Conservation (phyloP, 2,888 invertebrate genomes). For the Chymomyza caudatula region DNA sequence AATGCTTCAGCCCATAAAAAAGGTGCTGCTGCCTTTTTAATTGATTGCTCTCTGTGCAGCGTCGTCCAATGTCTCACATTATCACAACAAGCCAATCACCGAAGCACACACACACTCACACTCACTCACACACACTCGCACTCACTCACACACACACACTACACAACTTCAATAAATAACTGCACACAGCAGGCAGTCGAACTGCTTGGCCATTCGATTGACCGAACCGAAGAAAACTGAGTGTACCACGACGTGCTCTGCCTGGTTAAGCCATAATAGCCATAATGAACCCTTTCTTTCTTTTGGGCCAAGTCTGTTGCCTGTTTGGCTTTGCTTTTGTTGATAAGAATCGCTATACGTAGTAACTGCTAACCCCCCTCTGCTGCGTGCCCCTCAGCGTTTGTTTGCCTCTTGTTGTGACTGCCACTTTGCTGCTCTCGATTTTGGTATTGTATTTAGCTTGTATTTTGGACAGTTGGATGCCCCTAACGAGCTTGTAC, state of each 20-base stretch:
- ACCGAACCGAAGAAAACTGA: neutral
- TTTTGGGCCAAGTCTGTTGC: conserved; percentile 25
- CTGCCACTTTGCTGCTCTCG: conserved; percentile 48
- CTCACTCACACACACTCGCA: conserved; percentile 17
- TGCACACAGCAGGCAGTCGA: conserved; percentile 47
- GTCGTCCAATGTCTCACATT: conserved; percentile 55
- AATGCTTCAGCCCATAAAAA: conserved; percentile 4
- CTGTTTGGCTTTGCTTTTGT: neutral
- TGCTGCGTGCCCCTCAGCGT: neutral
- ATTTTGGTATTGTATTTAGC: conserved; percentile 38
- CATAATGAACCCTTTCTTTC: conserved; percentile 64
- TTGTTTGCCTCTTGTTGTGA: conserved; percentile 44
- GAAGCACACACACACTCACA: conserved; percentile 19
- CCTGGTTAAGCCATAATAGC: conserved; percentile 51
- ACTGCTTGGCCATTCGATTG: conserved; percentile 11
- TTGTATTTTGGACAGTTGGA: conserved; percentile 15
- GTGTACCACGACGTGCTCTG: conserved; percentile 38
- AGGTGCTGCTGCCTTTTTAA: conserved; percentile 58
- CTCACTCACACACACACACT: conserved; percentile 12
- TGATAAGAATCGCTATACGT: neutral
- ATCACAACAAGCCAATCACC: conserved; percentile 63
- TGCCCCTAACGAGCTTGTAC: conserved; percentile 59
- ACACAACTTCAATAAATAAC: conserved; percentile 52
- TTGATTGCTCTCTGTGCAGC: conserved; percentile 57
- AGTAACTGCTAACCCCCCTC: neutral